Conservation (phyloP, 2,888 invertebrate species). For the Cheiracanthium punctorium region DNA sequence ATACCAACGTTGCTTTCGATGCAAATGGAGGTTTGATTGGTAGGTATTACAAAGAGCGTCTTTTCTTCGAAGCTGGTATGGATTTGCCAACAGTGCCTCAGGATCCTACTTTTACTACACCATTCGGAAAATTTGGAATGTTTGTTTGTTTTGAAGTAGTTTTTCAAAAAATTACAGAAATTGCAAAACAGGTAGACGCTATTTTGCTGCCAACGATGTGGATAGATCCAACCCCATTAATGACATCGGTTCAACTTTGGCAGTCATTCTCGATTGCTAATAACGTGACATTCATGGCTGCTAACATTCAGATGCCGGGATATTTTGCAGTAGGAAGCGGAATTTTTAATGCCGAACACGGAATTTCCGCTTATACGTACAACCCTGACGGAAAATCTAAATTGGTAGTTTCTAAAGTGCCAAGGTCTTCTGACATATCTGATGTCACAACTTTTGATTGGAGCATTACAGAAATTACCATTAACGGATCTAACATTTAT, state of each 20-base stretch:
- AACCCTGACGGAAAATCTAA: slow-evolving; percentile 54
- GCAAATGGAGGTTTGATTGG: slow-evolving; percentile 84
- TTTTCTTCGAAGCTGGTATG: slow-evolving; percentile 74
- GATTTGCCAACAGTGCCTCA: slow-evolving; percentile 73
- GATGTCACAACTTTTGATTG: not conserved
- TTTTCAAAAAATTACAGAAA: slow-evolving; percentile 82
- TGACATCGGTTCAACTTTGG: slow-evolving; percentile 81
- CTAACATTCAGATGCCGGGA: slow-evolving; percentile 82
- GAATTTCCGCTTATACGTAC: slow-evolving; percentile 73
- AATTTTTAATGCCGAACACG: slow-evolving; percentile 81
- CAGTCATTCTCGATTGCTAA: slow-evolving; percentile 83
- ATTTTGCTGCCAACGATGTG: slow-evolving; percentile 85
- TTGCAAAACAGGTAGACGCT: slow-evolving; percentile 80
- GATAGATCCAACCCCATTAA: slow-evolving; percentile 87
- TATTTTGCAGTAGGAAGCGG: slow-evolving; percentile 84
- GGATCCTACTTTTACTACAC: slow-evolving; percentile 73
- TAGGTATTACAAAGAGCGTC: slow-evolving; percentile 78
- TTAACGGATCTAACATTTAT: not conserved
- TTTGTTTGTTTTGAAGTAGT: slow-evolving; percentile 90
- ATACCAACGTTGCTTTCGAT: slow-evolving; percentile 87
- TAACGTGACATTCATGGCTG: slow-evolving; percentile 83
- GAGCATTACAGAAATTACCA: slow-evolving; percentile 14
- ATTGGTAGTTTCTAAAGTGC: slow-evolving; percentile 49
- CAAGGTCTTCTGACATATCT: not conserved
- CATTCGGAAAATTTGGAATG: slow-evolving; percentile 82